Evolutionary conservation across 2,797 vertebrate species (phyloP).

Genomic region (Phataginus tetradactyla): DNA sequence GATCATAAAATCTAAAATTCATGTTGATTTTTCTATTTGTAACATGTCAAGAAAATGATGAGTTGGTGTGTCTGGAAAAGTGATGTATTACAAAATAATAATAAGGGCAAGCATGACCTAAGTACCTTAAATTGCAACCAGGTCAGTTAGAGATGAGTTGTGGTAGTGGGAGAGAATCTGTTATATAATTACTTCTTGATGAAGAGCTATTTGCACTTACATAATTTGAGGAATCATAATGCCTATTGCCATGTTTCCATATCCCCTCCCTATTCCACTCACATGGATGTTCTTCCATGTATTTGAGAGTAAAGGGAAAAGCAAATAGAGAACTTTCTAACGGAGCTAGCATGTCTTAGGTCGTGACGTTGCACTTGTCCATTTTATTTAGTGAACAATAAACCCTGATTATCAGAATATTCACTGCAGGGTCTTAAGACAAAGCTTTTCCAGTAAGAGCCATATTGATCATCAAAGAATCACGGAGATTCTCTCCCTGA

Average conservation of each 20-base stretch:
- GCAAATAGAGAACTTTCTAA: slow-evolving; percentile 84
- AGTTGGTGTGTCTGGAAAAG: slow-evolving; percentile 53
- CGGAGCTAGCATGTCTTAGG: slow-evolving; percentile 75
- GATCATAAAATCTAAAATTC: slow-evolving; percentile 69
- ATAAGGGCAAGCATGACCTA: not conserved
- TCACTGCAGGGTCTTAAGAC: slow-evolving; percentile 84
- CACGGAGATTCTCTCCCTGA: slow-evolving; percentile 62
- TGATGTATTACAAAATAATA: slow-evolving; percentile 23
- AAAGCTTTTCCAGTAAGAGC: slow-evolving; percentile 85
- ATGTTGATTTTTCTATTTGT: slow-evolving; percentile 52
- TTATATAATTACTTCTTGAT: slow-evolving; percentile 83
- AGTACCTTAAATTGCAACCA: slow-evolving; percentile 77
- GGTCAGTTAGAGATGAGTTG: slow-evolving; percentile 79
- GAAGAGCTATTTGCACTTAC: slow-evolving; percentile 82
- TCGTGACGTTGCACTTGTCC: slow-evolving; percentile 82
- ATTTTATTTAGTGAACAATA: slow-evolving; percentile 85
- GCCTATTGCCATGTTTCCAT: slow-evolving; percentile 70
- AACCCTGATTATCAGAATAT: slow-evolving; percentile 84
- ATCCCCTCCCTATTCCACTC: slow-evolving; percentile 68
- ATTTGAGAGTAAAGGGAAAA: slow-evolving; percentile 72
- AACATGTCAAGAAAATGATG: slow-evolving; percentile 51
- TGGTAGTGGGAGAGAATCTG: slow-evolving; percentile 78
- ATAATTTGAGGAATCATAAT: slow-evolving; percentile 78
- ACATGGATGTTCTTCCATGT: slow-evolving; percentile 75
- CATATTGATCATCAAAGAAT: slow-evolving; percentile 81